These are phyloP conservation scores for Hydropotes inermis DNA, from an alignment of 2,113 vertebrate genomes.

Conservation along the genomic window DNA sequence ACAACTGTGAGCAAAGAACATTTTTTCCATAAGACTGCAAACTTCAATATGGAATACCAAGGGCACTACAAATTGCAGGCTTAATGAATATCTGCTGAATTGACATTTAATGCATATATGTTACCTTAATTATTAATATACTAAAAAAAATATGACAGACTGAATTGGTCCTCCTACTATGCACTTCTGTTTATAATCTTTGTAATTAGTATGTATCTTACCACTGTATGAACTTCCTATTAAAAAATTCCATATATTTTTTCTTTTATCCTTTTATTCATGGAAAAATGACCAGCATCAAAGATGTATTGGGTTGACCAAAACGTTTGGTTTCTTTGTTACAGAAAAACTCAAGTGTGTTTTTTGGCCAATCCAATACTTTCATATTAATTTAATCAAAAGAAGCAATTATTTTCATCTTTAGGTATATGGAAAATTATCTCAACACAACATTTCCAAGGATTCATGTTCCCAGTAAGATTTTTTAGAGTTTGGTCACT, in stretches of 20 bases:
- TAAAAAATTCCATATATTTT: background rate
- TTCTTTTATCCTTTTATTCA: background rate
- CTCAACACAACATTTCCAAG: background rate
- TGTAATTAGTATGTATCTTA: background rate
- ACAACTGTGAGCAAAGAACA: background rate
- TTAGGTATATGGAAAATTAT: background rate
- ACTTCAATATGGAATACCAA: background rate
- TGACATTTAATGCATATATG: background rate
- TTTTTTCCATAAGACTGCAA: background rate
- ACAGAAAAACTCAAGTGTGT: background rate
- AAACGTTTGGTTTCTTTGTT: background rate
- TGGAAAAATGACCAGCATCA: background rate
- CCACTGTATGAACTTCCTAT: background rate
- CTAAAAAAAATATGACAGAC: background rate
- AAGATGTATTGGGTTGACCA: background rate
- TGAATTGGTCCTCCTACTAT: background rate
- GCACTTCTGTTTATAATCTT: background rate
- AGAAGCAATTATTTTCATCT: background rate
- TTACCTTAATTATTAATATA: background rate
- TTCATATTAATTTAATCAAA: background rate
- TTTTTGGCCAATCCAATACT: background rate
- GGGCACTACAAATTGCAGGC: background rate
- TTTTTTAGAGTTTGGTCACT: background rate
- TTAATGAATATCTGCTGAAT: slow-evolving; percentile 13
- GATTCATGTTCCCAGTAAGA: background rate